phyloP scores from a whole-genome alignment of 2,797 vertebrate genomes.

The Micrastur ruficollis region DNA sequence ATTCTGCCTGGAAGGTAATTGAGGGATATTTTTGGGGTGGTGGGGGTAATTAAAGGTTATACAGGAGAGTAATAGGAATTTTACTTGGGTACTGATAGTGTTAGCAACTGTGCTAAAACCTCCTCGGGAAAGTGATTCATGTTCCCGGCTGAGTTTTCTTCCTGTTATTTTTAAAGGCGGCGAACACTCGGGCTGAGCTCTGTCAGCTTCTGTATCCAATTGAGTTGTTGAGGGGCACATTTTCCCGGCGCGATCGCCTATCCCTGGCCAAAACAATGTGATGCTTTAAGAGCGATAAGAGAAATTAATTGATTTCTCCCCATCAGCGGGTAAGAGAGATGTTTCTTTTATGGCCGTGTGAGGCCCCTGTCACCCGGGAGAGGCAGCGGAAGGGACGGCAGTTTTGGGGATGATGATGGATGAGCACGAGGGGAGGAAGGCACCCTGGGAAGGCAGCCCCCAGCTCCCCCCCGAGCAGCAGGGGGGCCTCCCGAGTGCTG shows the following conservation, averaged over 20 bases:
- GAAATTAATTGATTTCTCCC: constrained; percentile 79
- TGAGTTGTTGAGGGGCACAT: constrained; percentile 45
- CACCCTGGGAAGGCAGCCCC: not conserved
- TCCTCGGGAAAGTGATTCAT: constrained; percentile 42
- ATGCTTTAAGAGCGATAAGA: constrained; percentile 68
- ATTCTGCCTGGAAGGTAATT: constrained; percentile 63
- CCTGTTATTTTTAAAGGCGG: not conserved
- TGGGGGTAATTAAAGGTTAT: constrained; percentile 71
- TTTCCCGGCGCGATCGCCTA: constrained; percentile 35
- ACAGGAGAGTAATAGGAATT: constrained; percentile 60
- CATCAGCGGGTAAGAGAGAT: constrained; percentile 51
- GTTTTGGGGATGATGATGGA: not conserved
- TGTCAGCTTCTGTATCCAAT: constrained; percentile 53
- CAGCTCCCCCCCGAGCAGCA: fast-evolving
- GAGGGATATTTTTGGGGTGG: constrained; percentile 69
- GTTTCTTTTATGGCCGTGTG: constrained; percentile 26
- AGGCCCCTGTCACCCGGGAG: not conserved
- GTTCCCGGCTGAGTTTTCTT: not conserved
- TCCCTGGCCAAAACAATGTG: constrained; percentile 69
- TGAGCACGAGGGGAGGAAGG: not conserved
- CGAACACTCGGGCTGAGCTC: constrained; percentile 23
- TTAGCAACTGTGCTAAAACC: constrained; percentile 61
- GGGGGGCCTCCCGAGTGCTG: fast-evolving
- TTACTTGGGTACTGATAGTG: constrained; percentile 42
- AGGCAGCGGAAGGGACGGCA: fast-evolving